Conservation (phyloP, 1,140 invertebrate species). For the Maconellicoccus hirsutus region DNA sequence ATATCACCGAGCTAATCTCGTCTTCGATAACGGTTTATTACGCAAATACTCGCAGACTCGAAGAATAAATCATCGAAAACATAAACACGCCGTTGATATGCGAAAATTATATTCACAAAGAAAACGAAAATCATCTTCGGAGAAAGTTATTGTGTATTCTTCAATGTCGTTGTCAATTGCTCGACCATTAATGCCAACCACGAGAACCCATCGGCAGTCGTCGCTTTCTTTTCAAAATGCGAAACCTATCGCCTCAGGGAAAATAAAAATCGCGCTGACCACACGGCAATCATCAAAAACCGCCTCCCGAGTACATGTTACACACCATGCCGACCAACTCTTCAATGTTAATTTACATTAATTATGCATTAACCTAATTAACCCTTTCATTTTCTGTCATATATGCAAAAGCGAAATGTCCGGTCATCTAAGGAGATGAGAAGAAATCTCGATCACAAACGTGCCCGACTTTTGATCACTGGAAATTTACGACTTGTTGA, state of each 20-base stretch:
- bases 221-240: slow-evolving; percentile 8
- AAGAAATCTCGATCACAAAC: too few species aligned
- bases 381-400: slow-evolving; percentile 8
- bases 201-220: not conserved
- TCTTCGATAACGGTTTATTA: too few species aligned
- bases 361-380: slow-evolving; percentile 5
- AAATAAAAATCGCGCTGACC: not conserved
- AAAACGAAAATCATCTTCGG: not conserved
- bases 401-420: too few species aligned
- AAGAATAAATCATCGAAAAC: too few species aligned
- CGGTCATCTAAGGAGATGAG: too few species aligned
- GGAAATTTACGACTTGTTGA: too few species aligned
- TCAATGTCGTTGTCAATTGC: slow-evolving; percentile 4
- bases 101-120: not conserved
- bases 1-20: too few species aligned
- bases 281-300: not conserved
- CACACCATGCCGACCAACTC: not conserved
- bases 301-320: not conserved
- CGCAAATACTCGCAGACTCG: too few species aligned
- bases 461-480: too few species aligned
- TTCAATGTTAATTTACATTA: not conserved
- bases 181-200: not conserved
- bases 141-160: not conserved
- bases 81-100: too few species aligned
- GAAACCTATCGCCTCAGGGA: not conserved